phyloP scores from a whole-genome alignment of 2,888 invertebrate species.

The Lymantria monacha region DNA sequence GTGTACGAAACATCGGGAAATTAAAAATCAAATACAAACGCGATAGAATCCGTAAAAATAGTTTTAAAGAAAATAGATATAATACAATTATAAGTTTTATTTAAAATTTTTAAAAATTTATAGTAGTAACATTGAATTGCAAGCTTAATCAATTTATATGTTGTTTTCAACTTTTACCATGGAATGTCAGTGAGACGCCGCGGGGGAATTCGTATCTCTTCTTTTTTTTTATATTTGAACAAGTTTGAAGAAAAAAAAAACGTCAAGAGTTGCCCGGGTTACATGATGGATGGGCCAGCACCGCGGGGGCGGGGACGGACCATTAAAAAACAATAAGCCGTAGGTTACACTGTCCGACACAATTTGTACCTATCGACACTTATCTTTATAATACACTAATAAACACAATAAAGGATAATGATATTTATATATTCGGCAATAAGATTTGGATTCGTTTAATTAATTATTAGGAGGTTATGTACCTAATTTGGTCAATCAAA shows the following conservation, averaged over 20 bases:
- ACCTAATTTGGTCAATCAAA: conserved; percentile 42
- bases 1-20: too few relatives aligned
- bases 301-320: conserved; percentile 63
- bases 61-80: too few relatives aligned
- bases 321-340: conserved; percentile 80
- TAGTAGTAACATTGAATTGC: too few relatives aligned
- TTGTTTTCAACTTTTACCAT: conserved; percentile 62
- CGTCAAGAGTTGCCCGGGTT: conserved; percentile 38
- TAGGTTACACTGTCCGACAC: conserved; percentile 66
- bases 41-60: too few relatives aligned
- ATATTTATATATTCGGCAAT: conserved; percentile 6
- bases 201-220: conserved; percentile 60
- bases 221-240: conserved; percentile 52
- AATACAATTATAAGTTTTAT: too few relatives aligned
- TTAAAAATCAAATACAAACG: too few relatives aligned
- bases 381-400: conserved; percentile 57
- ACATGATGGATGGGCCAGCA: conserved; percentile 69
- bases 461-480: conserved; percentile 5
- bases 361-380: conserved; percentile 65
- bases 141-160: conserved; percentile 64
- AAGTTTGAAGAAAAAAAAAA: conserved; percentile 44
- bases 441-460: conserved; percentile 12
- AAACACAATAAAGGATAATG: conserved; percentile 5
- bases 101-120: too few relatives aligned
- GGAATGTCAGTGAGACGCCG: conserved; percentile 66